Evolutionary conservation across 2,797 vertebrate genomes (phyloP).

Genomic region (Delichon dasypus): DNA sequence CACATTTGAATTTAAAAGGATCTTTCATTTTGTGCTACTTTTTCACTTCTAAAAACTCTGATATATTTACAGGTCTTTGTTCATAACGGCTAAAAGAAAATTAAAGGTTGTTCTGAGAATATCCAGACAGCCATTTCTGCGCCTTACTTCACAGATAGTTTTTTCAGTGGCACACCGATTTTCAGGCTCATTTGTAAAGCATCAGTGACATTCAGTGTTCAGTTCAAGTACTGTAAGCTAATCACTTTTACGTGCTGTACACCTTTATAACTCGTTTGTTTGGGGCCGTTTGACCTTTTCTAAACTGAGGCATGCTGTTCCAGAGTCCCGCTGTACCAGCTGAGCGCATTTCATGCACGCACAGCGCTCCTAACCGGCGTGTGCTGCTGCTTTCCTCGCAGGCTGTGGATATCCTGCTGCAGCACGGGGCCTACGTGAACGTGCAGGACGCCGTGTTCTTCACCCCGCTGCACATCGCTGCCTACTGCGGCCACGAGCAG

Average conservation of each 20-base stretch:
- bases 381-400: conserved; percentile 31
- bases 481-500: conserved; percentile 86
- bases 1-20: conserved; percentile 6
- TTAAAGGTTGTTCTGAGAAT: background rate
- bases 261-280: background rate
- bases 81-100: conserved; percentile 11
- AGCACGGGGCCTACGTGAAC: conserved; percentile 90
- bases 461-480: conserved; percentile 89
- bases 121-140: background rate
- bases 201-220: conserved; percentile 33
- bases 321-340: background rate
- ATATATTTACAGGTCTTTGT: background rate
- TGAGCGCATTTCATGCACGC: rapidly evolving
- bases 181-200: background rate
- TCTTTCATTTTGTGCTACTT: background rate
- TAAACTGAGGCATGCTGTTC: background rate
- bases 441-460: conserved; percentile 95
- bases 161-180: background rate
- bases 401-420: conserved; percentile 88
- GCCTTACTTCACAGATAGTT: background rate
- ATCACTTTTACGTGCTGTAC: background rate
- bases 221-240: background rate
- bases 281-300: background rate
- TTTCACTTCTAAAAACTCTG: background rate
- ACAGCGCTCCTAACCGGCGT: rapidly evolving